Conservation (phyloP, 2,113 vertebrate species). For the Anser brachyrhynchus region DNA sequence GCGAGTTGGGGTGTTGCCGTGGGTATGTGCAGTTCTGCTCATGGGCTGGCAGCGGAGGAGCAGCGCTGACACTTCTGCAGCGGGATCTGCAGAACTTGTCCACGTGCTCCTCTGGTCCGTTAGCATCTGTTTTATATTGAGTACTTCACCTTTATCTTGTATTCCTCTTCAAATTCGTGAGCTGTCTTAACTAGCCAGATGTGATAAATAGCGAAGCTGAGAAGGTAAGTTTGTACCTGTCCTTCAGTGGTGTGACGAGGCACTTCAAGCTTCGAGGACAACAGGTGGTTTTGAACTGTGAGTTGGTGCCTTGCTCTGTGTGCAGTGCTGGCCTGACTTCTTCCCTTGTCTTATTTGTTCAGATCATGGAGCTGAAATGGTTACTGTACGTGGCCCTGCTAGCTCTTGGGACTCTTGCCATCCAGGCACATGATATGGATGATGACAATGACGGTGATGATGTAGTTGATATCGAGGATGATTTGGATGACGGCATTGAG, state of each 20-base stretch:
- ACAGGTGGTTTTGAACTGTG: neutral
- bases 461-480: constrained; percentile 83
- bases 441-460: constrained; percentile 83
- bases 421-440: constrained; percentile 73
- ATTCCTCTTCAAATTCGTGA: neutral
- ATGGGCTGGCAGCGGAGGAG: neutral
- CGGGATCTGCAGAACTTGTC: neutral
- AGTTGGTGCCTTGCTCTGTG: fast-evolving
- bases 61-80: neutral
- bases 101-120: fast-evolving
- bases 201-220: neutral
- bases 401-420: constrained; percentile 70
- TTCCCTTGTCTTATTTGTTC: neutral
- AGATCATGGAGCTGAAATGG: constrained; percentile 90
- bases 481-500: constrained; percentile 83
- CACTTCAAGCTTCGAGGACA: neutral
- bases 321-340: neutral
- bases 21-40: neutral
- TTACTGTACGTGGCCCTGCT: constrained; percentile 82
- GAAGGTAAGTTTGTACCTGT: neutral
- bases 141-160: neutral
- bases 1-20: neutral
- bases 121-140: neutral
- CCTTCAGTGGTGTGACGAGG: neutral
- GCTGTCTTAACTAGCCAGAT: neutral